phyloP scores from a whole-genome alignment of 2,888 invertebrate species.

The Eupithecia subfuscata region DNA sequence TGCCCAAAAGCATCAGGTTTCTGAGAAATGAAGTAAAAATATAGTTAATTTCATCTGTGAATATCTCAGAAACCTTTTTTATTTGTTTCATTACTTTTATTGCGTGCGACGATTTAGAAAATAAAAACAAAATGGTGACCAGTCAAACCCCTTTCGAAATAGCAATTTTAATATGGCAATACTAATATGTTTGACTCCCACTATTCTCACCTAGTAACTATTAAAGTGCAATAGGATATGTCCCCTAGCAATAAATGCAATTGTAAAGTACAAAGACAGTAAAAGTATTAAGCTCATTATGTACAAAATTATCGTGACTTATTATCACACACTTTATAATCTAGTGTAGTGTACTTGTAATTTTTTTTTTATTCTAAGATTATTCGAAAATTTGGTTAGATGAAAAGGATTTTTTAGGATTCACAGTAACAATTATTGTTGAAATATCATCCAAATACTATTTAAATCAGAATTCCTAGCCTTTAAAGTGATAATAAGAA shows the following conservation, averaged over 20 bases:
- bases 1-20: too few species aligned
- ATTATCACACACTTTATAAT: neutral
- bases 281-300: constrained; percentile 33
- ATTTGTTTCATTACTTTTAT: too few species aligned
- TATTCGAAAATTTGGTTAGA: neutral
- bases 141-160: neutral
- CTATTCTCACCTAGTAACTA: neutral
- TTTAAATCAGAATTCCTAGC: neutral
- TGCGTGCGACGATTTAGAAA: too few species aligned
- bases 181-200: neutral
- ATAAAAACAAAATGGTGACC: too few species aligned
- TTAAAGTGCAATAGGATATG: constrained; percentile 42
- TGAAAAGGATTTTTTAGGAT: neutral
- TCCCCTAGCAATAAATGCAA: constrained; percentile 39
- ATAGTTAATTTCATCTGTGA: too few species aligned
- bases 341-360: neutral
- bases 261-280: constrained; percentile 32
- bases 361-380: neutral
- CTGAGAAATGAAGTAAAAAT: too few species aligned
- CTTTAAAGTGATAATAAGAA: constrained; percentile 20
- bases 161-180: neutral
- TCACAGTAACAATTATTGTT: neutral
- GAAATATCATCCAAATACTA: constrained; percentile 2
- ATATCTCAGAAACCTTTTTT: too few species aligned
- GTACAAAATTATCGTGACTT: constrained; percentile 28